Percentiles rank a stretch among this genome's conserved stretches.
These are phyloP conservation scores for Protonemura montana DNA, from an alignment of 2,888 invertebrate species.

Conservation along the genomic window DNA sequence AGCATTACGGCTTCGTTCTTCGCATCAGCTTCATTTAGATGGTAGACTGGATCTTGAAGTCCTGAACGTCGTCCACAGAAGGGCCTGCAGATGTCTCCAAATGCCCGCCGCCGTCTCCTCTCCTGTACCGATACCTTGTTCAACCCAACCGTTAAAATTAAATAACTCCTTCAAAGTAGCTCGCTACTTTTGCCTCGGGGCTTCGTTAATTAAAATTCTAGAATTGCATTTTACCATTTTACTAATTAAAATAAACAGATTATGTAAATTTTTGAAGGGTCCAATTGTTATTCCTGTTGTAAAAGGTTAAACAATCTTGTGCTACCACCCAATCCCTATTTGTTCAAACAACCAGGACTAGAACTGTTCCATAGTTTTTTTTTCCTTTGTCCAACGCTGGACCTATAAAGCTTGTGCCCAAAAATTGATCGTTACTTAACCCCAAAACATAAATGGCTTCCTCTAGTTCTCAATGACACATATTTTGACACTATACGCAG, in stretches of 20 bases:
- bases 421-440: too few relatives aligned
- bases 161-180: background rate
- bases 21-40: background rate
- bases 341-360: background rate
- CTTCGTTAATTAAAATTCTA: background rate
- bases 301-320: background rate
- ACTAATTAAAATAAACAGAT: constrained; percentile 5
- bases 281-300: background rate
- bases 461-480: too few relatives aligned
- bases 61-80: background rate
- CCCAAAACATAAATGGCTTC: too few relatives aligned
- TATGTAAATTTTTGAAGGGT: background rate
- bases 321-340: background rate
- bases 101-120: background rate
- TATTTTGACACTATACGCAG: too few relatives aligned
- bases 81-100: background rate
- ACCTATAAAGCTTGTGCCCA: too few relatives aligned
- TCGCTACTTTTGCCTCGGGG: background rate
- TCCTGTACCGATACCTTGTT: background rate
- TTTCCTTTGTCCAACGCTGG: too few relatives aligned
- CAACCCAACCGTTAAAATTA: background rate
- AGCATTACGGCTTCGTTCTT: background rate
- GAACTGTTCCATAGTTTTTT: too few relatives aligned
- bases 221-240: background rate
- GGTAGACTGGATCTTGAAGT: background rate